These are phyloP conservation scores for Oreortyx pictus DNA, from an alignment of 2,797 vertebrate species.

Conservation along the genomic window DNA sequence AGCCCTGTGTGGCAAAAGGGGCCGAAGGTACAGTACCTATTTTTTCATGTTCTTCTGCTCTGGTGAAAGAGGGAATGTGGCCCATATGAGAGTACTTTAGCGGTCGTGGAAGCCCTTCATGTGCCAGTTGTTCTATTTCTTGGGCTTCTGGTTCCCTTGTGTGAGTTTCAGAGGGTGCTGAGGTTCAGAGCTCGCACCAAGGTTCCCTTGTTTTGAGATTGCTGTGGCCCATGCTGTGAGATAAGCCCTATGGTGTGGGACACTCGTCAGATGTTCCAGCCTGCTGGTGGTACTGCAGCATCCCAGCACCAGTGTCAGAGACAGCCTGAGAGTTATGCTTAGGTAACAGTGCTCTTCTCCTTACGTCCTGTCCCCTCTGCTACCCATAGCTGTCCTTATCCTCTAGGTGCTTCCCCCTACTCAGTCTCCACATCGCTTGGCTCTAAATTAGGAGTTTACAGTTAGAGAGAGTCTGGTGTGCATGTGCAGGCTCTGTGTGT, in stretches of 20 bases:
- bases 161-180: not conserved
- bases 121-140: accelerated
- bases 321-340: not conserved
- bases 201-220: accelerated
- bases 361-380: not conserved
- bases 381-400: not conserved
- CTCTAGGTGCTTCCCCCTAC: not conserved
- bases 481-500: not conserved
- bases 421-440: not conserved
- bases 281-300: accelerated
- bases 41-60: not conserved
- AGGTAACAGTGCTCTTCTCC: not conserved
- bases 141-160: not conserved
- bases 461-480: not conserved
- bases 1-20: not conserved
- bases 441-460: not conserved
- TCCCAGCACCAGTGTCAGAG: accelerated
- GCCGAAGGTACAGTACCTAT: accelerated
- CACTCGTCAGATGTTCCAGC: not conserved
- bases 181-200: not conserved
- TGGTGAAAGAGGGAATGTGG: not conserved
- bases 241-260: not conserved
- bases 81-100: not conserved
- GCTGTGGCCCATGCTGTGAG: not conserved
- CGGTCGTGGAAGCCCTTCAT: not conserved